Percentiles rank a stretch among this genome's conserved stretches.
phyloP scores from a whole-genome alignment of 2,888 invertebrate genomes.

The Callinectes sapidus region DNA sequence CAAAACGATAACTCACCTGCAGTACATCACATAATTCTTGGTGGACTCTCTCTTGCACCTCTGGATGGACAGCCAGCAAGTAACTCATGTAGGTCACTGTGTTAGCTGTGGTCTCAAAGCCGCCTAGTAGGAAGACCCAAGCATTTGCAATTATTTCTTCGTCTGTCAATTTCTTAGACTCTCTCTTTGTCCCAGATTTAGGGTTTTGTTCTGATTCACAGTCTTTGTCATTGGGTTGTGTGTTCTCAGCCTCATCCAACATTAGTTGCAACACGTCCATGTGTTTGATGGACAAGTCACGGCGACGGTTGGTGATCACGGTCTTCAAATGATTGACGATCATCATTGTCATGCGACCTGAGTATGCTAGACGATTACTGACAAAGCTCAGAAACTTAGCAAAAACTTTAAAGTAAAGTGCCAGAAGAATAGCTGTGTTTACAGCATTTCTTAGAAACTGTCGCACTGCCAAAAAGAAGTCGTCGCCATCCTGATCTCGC shows the following conservation, averaged over 20 bases:
- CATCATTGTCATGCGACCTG: conserved; percentile 75
- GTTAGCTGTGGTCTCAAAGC: conserved; percentile 79
- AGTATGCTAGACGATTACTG: conserved; percentile 74
- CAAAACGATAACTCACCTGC: conserved; percentile 50
- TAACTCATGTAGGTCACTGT: conserved; percentile 76
- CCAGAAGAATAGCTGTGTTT: conserved; percentile 74
- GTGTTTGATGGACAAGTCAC: conserved; percentile 65
- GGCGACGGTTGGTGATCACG: conserved; percentile 74
- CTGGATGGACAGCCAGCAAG: conserved; percentile 72
- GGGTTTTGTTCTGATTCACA: background rate
- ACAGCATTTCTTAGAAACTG: conserved; percentile 75
- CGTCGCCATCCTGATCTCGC: conserved; percentile 75
- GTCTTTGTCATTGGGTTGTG: background rate
- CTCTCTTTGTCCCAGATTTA: background rate
- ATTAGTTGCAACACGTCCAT: conserved; percentile 77
- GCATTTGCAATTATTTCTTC: conserved; percentile 76
- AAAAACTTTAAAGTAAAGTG: conserved; percentile 74
- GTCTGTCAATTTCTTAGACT: conserved; percentile 73
- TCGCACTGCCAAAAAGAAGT: conserved; percentile 75
- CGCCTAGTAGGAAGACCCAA: conserved; percentile 78
- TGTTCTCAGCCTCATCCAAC: conserved; percentile 75
- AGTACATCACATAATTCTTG: conserved; percentile 68
- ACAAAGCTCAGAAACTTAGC: conserved; percentile 73
- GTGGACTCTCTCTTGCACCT: conserved; percentile 72
- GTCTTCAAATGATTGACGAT: conserved; percentile 74